Base-by-base conservation (phyloP, 2,113 vertebrate species). In the Ceratotherium simum region DNA sequence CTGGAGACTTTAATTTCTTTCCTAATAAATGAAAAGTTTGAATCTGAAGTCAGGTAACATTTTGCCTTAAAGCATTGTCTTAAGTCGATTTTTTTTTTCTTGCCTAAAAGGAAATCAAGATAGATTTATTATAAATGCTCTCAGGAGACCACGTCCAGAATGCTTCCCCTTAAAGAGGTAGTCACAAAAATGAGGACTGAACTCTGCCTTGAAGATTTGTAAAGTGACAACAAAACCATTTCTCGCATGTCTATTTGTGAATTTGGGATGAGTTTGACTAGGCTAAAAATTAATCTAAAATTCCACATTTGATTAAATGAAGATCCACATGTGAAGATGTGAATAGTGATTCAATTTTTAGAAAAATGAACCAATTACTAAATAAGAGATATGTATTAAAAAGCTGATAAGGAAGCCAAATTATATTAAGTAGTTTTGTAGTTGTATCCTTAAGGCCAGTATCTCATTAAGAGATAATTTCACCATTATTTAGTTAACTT, bases 111-210 rank as follows among this genome's bases (percentile, higher is more conserved):
- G 96, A 97, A 98, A 83, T 97, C 96, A 97, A 91, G 92, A 95
- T 98, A 98, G 97, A 98, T 98, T 98, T 99, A 98, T 98, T 98
- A 67, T 92, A 98, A 97, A 82, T 96, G 76, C 39, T 98, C 91
- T 98, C 96, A 87, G 87, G 97, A 98, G 97, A 93, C 65, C 67
- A 96, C 20, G 95, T 98, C 69, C 96, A 96, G 98, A 98, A 96
- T 95, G 96, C 82, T 93, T 91, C 64, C 90, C 33, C 75, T 98
- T 98, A 98, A 98, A 98, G 98, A 98, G 85, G 73, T 39, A 98
- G 96, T 98, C 96, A 79, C 87, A 97, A 93, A 88, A 98, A 91
- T 97, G 98, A 98, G 86, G 82, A 48, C 11, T 12, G 36, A 75
- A 95, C 56, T 91, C 78, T 89, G 48, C 60, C 31, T 46, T 78